phyloP scores from a whole-genome alignment of 2,797 vertebrate species.

The Sciurus vulgaris region DNA sequence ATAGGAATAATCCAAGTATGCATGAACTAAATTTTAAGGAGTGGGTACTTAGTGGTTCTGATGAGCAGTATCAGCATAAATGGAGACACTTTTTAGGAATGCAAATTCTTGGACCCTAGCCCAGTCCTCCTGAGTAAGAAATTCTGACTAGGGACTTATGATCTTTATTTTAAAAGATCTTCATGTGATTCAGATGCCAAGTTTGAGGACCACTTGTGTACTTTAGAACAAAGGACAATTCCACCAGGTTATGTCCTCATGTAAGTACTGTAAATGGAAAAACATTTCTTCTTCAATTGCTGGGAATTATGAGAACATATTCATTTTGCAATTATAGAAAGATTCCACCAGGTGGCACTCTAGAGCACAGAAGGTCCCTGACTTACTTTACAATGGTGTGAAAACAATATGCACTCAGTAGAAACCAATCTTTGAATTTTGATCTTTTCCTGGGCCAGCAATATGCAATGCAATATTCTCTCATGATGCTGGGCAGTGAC shows the following conservation, averaged over 20 bases:
- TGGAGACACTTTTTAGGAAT: background rate
- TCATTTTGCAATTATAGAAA: background rate
- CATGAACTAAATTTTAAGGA: conserved; percentile 18
- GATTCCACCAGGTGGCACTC: background rate
- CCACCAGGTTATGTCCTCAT: background rate
- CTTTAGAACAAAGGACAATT: background rate
- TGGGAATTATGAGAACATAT: background rate
- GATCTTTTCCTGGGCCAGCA: background rate
- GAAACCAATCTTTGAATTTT: background rate
- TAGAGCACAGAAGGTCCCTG: background rate
- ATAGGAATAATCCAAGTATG: background rate
- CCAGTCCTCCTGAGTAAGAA: background rate
- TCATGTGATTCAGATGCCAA: background rate
- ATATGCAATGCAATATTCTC: background rate
- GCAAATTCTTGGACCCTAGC: background rate
- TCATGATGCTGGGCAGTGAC: background rate
- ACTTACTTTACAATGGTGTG: background rate
- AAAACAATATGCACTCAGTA: background rate
- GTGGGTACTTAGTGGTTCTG: background rate
- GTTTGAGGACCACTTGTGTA: background rate
- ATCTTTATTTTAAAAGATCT: background rate
- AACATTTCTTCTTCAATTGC: background rate
- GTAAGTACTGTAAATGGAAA: background rate
- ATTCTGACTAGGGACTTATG: background rate
- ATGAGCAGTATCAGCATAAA: background rate